Percentiles rank a stretch among this genome's conserved stretches.
Conservation (phyloP, 2,888 invertebrate genomes). For the Operophtera brumata region DNA sequence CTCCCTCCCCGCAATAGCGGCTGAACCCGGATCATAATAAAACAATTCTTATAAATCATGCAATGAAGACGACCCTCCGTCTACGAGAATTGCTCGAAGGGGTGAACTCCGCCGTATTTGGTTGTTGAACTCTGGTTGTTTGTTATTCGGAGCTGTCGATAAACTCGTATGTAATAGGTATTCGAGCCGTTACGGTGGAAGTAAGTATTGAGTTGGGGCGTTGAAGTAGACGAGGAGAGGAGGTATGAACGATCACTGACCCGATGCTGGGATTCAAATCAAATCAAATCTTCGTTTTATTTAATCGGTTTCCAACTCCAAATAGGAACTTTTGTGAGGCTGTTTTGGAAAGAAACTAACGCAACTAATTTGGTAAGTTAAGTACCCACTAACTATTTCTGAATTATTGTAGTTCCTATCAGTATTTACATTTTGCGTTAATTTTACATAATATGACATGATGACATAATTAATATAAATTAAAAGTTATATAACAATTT, state of each 20-base stretch:
- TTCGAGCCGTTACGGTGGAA: constrained; percentile 5
- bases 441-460: too few relatives aligned
- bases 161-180: constrained; percentile 8
- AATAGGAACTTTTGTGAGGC: neutral
- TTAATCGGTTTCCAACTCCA: neutral
- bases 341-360: neutral
- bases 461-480: too few relatives aligned
- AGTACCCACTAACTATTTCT: neutral
- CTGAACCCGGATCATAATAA: constrained; percentile 34
- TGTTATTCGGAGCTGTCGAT: constrained; percentile 10
- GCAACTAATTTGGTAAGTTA: neutral
- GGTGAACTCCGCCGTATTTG: constrained; percentile 21
- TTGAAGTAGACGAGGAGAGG: neutral
- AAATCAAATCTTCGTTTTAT: neutral
- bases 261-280: constrained; percentile 1
- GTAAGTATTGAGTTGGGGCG: constrained; percentile 6
- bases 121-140: constrained; percentile 27
- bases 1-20: constrained; percentile 37
- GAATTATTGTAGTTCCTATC: too few relatives aligned
- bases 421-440: too few relatives aligned
- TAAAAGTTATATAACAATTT: too few relatives aligned
- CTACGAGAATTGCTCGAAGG: constrained; percentile 18
- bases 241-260: constrained; percentile 4
- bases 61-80: constrained; percentile 39
- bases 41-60: constrained; percentile 46